phyloP scores from a whole-genome alignment of 2,888 invertebrate genomes.

The Nowickia ferox region DNA sequence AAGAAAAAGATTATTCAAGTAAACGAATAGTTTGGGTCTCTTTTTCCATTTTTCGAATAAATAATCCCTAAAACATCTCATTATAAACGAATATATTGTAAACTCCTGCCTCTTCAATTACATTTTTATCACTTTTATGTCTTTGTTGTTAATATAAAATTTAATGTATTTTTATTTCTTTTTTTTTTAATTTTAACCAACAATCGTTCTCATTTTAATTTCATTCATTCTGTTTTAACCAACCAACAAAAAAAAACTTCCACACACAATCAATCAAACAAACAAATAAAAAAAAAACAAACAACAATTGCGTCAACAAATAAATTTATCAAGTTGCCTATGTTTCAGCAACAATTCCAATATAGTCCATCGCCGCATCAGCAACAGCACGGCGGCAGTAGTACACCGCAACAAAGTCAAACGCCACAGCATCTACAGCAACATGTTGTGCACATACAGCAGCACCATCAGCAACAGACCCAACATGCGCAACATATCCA shows the following conservation, averaged over 20 bases:
- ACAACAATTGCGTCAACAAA: slow-evolving; percentile 75
- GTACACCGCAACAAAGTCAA: slow-evolving; percentile 78
- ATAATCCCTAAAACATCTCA: too few relatives aligned
- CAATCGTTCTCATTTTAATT: slow-evolving; percentile 68
- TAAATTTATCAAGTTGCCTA: slow-evolving; percentile 82
- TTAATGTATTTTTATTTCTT: slow-evolving; percentile 44
- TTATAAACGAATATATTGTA: background rate
- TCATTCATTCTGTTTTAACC: slow-evolving; percentile 64
- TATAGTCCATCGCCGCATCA: slow-evolving; percentile 83
- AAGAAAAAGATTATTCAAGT: too few relatives aligned
- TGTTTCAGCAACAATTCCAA: slow-evolving; percentile 83
- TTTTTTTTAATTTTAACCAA: slow-evolving; percentile 52
- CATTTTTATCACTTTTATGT: background rate
- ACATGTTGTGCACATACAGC: slow-evolving; percentile 82
- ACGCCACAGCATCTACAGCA: slow-evolving; percentile 82
- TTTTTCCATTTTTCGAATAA: too few relatives aligned
- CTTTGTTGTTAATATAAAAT: slow-evolving; percentile 4
- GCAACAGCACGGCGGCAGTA: slow-evolving; percentile 77
- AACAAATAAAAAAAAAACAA: slow-evolving; percentile 44
- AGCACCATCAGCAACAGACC: slow-evolving; percentile 78
- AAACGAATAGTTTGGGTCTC: too few relatives aligned
- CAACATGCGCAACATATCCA: slow-evolving; percentile 79
- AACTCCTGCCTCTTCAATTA: background rate
- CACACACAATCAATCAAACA: slow-evolving; percentile 56
- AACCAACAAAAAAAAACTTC: slow-evolving; percentile 56